Evolutionary conservation across 1,140 invertebrate genomes (phyloP).

Genomic region (Streblospio benedicti): DNA sequence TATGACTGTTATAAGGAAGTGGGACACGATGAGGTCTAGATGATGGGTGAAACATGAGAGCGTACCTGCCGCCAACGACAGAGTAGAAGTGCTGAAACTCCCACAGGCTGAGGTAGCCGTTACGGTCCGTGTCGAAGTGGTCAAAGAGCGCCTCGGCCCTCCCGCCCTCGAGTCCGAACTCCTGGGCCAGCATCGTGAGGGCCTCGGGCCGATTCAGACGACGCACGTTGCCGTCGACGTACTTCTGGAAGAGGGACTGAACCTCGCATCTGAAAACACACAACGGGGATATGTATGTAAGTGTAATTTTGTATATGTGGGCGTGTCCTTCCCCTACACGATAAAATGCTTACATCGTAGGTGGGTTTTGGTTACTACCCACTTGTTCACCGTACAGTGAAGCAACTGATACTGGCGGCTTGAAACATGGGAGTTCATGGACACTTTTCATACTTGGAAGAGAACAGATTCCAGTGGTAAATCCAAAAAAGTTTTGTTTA

Average conservation of each 20-base stretch:
- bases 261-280: neutral
- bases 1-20: too few relatives aligned
- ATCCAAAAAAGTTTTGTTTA: too few relatives aligned
- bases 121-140: conserved; percentile 8
- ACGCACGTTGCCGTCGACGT: neutral
- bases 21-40: neutral
- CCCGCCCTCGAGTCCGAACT: neutral
- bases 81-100: conserved; percentile 11
- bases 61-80: neutral
- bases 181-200: neutral
- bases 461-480: too few relatives aligned
- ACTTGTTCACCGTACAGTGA: too few relatives aligned
- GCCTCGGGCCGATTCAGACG: neutral
- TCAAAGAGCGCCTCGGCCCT: neutral
- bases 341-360: too few relatives aligned
- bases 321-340: too few relatives aligned
- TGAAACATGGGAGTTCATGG: too few relatives aligned
- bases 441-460: too few relatives aligned
- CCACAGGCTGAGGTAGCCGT: conserved; percentile 9
- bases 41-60: neutral
- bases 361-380: too few relatives aligned
- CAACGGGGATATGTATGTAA: too few relatives aligned
- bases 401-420: too few relatives aligned
- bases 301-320: too few relatives aligned
- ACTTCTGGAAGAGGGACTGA: neutral